Evolutionary conservation across 1,140 invertebrate genomes (phyloP).

Genomic region (Anastatus disparis): DNA sequence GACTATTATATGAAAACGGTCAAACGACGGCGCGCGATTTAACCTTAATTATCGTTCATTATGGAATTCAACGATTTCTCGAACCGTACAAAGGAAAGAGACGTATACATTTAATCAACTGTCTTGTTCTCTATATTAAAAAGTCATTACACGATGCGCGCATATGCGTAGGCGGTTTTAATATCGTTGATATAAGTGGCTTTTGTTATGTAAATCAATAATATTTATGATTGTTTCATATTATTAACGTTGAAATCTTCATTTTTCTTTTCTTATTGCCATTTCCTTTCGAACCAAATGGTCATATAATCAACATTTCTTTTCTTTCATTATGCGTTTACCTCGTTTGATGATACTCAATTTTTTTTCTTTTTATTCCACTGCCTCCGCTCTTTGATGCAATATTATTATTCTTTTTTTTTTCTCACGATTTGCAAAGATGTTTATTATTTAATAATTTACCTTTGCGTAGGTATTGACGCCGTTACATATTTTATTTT

Average conservation of each 20-base stretch:
- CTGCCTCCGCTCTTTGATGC: background rate
- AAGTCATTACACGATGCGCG: background rate
- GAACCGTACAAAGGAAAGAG: background rate
- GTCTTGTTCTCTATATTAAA: no score
- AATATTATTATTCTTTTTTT: background rate
- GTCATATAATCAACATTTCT: no score
- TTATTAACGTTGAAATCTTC: background rate
- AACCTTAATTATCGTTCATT: slow-evolving; percentile 11
- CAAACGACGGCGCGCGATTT: background rate
- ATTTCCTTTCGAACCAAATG: no score
- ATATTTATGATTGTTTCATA: background rate
- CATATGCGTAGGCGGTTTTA: background rate
- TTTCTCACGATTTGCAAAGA: no score
- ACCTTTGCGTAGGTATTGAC: background rate
- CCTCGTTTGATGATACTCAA: no score
- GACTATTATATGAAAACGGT: background rate
- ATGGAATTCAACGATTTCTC: slow-evolving; percentile 13
- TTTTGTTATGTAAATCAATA: slow-evolving; percentile 23
- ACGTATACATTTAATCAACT: no score
- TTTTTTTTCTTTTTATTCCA: no score
- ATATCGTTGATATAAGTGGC: background rate
- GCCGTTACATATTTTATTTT: background rate
- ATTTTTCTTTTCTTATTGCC: background rate
- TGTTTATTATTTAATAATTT: no score
- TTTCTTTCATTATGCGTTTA: no score